Evolutionary conservation across 1,140 invertebrate species (phyloP).

Genomic region (Ips typographus): DNA sequence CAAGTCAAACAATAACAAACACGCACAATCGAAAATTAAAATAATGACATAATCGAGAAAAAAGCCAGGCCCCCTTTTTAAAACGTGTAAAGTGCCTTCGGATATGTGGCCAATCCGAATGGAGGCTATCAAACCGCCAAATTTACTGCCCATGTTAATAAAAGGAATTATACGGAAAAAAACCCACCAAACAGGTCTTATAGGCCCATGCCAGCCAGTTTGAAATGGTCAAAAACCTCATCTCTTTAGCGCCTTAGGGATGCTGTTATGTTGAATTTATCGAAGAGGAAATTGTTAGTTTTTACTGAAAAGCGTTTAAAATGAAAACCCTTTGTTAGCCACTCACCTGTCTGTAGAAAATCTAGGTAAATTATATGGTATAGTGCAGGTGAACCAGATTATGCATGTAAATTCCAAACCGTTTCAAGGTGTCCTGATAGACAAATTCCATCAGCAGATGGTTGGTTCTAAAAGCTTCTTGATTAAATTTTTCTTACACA

Average conservation of each 20-base stretch:
- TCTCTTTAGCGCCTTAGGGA: not conserved
- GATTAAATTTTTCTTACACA: too few species aligned
- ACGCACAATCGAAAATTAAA: not conserved
- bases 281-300: too few species aligned
- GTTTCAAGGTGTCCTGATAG: too few species aligned
- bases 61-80: not conserved
- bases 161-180: conserved; percentile 23
- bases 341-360: too few species aligned
- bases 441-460: too few species aligned
- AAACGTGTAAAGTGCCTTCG: conserved; percentile 7
- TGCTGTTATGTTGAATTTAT: not conserved
- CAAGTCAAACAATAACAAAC: conserved; percentile 8
- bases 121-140: conserved; percentile 12
- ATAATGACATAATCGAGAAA: conserved; percentile 17
- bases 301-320: too few species aligned
- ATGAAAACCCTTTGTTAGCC: too few species aligned
- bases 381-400: too few species aligned
- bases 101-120: conserved; percentile 13
- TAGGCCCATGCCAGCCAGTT: not conserved
- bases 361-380: too few species aligned
- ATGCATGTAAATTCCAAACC: too few species aligned
- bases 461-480: too few species aligned
- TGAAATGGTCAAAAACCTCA: not conserved
- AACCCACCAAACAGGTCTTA: conserved; percentile 10
- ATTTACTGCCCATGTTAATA: conserved; percentile 22